A percentile compares a stretch with the other conserved stretches of the same genome.
phyloP scores from a whole-genome alignment of 1,140 invertebrate genomes.

The Drosophila pectinifera region DNA sequence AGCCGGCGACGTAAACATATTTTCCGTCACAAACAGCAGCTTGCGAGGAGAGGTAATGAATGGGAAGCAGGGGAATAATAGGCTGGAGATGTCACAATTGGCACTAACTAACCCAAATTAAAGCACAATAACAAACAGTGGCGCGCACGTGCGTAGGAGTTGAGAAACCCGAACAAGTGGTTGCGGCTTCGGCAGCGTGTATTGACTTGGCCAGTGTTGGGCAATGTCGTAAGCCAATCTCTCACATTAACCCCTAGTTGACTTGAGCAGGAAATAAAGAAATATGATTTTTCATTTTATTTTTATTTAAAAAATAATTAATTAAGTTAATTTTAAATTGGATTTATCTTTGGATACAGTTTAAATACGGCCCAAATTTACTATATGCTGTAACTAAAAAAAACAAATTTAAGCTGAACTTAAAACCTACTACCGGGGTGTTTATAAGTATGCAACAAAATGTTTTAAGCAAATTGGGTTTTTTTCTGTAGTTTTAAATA shows the following conservation, averaged over 20 bases:
- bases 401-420: too few species aligned
- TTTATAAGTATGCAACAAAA: too few species aligned
- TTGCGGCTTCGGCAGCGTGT: background rate
- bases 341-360: too few species aligned
- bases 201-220: slow-evolving; percentile 8
- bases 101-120: slow-evolving; percentile 54
- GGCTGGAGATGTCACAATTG: slow-evolving; percentile 5
- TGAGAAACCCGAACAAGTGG: slow-evolving; percentile 4
- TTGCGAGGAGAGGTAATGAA: slow-evolving; percentile 2
- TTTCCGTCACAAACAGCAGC: slow-evolving; percentile 30
- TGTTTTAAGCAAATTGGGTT: too few species aligned
- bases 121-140: slow-evolving; percentile 45
- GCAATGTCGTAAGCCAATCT: background rate
- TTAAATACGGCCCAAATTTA: too few species aligned
- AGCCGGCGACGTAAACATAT: slow-evolving; percentile 65
- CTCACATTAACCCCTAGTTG: slow-evolving; percentile 8
- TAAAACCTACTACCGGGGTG: too few species aligned
- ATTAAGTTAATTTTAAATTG: too few species aligned
- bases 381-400: too few species aligned
- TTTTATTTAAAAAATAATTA: too few species aligned
- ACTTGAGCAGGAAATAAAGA: too few species aligned
- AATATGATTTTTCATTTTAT: too few species aligned
- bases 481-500: too few species aligned
- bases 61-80: slow-evolving; percentile 7
- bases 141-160: slow-evolving; percentile 55